Base-by-base conservation (phyloP, 1,140 invertebrate genomes). In the Tetramorium parvispinum region DNA sequence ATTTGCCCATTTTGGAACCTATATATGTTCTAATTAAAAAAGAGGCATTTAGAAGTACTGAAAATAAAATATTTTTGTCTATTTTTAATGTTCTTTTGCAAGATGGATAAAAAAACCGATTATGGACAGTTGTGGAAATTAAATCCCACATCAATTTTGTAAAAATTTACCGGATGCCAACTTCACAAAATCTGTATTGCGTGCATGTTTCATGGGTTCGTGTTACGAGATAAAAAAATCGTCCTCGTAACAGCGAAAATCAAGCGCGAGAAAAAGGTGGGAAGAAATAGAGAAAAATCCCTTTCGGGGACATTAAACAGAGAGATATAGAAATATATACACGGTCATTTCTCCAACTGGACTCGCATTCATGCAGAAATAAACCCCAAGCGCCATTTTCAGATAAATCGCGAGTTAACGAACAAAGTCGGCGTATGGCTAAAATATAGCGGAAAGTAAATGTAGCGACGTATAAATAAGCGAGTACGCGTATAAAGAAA, bases 381-480 rank as follows among this genome's bases (percentile, higher is more conserved):
- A 73, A 73, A 73, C 43, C n/a, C 3, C 63, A 5, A 43, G 32
- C 61, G 32, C 32, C 61, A 63, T 66, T 66, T 66, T 66, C 37
- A 4, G 18, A 66, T 7, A 11, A 66, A 21, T 13, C 37, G 43
- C 63, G n/a, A 11, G 4, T 43, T 66, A 37, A 63, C 6, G 16
- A 0, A 21, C 63, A 11, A 13, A 40, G n/a, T 3, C 27, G 40
- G 40, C n/a, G 16, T 1, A 32, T 3, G 63, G 18, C 16, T 65
- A 37, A 18, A 66, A 21, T 66, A 40, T 0, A 46, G 13, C 21
- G 3, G 13, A 3, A 43, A 40, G 18, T 70, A 46, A 65, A 37
- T 46, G 27, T 27, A 46, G 46, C 24, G 40, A 0, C 21, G 13
- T 70, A 24, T 43, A 46, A 70, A 70, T 24, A 46, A 46, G 6